Evolutionary conservation across 2,888 invertebrate genomes (phyloP), one percentile per base, ranked within the genome.

Genomic region (Apamea anceps): DNA sequence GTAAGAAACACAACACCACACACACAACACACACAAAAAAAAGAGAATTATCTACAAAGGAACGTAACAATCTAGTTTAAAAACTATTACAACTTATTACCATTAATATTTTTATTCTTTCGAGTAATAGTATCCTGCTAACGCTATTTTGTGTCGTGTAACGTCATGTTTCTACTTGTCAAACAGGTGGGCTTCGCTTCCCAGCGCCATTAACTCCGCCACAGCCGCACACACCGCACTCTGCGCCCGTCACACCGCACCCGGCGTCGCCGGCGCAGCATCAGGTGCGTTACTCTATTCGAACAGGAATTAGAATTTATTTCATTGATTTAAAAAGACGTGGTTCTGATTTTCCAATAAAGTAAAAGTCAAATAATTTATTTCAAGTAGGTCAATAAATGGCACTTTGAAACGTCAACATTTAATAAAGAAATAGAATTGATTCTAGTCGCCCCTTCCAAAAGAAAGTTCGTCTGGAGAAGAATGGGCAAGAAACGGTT

Each of bases 141-240:
- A 66, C 4, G 25, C 37, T 7, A 42, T 66, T 37, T 66, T 25
- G 6, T 57, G 57, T 25, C 57, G 25, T 57, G 25, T 25, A 25
- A 25, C 25, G 4, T 25, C 2, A n/a, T 25, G 12, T 57, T 12
- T 57, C 25, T 57, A 57, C 10, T 57, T 57, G 57, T 57, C 7
- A 18, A 37, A n/a, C 21, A 76, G 96, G 96, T 25, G 94, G 98
- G 93, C 97, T 98, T 37, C 97, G 98, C 45, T 99, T 99, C 95
- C 98, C 99, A 85, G 98, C 99, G 74, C 99, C 99, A 13, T 96
- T 99, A 92, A 99, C 97, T 25, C 97, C 97, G 68, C 97, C 97
- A 65, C 97, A 97, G 85, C 97, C 97, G n/a, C 97, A 97, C 92
- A 97, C 97, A 90, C 97, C 98, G 54, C 98, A 97, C 94, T 97